These are phyloP conservation scores for Caiman crocodilus DNA, from an alignment of 2,797 vertebrate genomes.

Conservation along the genomic window DNA sequence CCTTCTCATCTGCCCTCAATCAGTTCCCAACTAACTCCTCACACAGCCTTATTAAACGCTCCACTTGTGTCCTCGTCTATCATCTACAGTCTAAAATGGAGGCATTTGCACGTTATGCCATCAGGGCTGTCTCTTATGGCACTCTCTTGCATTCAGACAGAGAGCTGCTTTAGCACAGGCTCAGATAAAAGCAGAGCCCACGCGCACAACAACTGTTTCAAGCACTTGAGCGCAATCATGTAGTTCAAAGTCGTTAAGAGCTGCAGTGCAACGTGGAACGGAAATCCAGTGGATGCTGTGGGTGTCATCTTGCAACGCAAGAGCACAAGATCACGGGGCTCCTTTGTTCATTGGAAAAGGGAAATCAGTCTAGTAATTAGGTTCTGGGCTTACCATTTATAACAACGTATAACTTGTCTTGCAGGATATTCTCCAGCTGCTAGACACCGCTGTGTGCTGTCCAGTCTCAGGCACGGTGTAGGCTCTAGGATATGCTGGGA, in stretches of 20 bases:
- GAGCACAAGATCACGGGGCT: not conserved
- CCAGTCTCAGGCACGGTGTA: rapidly evolving
- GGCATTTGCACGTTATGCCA: not conserved
- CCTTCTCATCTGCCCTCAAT: not conserved
- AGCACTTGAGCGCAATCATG: rapidly evolving
- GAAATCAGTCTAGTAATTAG: not conserved
- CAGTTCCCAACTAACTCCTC: not conserved
- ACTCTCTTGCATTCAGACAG: not conserved
- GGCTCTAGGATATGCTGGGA: not conserved
- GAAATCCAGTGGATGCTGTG: not conserved
- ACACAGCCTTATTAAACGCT: not conserved
- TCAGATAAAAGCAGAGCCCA: not conserved
- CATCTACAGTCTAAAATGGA: rapidly evolving
- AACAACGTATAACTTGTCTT: not conserved
- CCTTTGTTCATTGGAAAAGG: not conserved
- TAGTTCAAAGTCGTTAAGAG: not conserved
- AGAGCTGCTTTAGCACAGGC: not conserved
- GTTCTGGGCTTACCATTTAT: not conserved
- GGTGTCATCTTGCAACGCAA: not conserved
- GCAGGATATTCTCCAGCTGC: rapidly evolving
- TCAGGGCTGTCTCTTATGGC: not conserved
- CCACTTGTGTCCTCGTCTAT: not conserved
- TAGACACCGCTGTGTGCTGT: not conserved
- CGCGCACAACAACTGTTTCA: rapidly evolving
- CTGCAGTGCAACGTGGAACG: not conserved